Evolutionary conservation across 2,797 vertebrate species (phyloP).

Genomic region (Intellagama lesueurii): DNA sequence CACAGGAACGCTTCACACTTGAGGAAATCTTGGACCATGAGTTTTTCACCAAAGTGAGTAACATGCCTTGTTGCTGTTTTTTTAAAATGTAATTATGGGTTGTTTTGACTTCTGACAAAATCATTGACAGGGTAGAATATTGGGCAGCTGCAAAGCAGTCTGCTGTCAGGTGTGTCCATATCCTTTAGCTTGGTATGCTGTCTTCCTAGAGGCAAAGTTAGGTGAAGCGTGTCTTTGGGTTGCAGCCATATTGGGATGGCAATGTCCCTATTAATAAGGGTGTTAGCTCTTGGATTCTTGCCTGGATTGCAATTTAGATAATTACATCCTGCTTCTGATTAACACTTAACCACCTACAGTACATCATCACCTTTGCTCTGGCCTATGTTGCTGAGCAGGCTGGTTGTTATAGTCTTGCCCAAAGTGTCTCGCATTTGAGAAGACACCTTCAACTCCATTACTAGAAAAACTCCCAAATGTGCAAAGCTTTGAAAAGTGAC

Average conservation of each 20-base stretch:
- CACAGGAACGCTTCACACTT: conserved; percentile 89
- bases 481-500: too few relatives aligned
- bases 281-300: conserved; percentile 18
- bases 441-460: neutral
- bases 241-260: neutral
- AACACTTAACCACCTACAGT: neutral
- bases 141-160: neutral
- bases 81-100: neutral
- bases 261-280: conserved; percentile 10
- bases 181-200: neutral
- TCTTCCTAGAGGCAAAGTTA: neutral
- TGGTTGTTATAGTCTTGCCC: neutral
- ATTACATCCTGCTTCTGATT: conserved; percentile 43
- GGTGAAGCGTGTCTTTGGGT: neutral
- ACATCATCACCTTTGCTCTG: neutral
- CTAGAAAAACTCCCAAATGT: neutral
- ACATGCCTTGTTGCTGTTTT: neutral
- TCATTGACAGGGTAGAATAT: neutral
- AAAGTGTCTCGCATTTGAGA: neutral
- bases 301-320: conserved; percentile 37
- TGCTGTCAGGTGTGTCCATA: neutral
- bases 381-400: conserved; percentile 5
- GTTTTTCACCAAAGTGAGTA: conserved; percentile 92
- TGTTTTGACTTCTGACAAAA: neutral
- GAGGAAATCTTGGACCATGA: conserved; percentile 96